Percentiles rank a stretch among this genome's conserved stretches.
These are phyloP conservation scores for Uloborus diversus DNA, from an alignment of 1,140 invertebrate species.

Conservation along the genomic window DNA sequence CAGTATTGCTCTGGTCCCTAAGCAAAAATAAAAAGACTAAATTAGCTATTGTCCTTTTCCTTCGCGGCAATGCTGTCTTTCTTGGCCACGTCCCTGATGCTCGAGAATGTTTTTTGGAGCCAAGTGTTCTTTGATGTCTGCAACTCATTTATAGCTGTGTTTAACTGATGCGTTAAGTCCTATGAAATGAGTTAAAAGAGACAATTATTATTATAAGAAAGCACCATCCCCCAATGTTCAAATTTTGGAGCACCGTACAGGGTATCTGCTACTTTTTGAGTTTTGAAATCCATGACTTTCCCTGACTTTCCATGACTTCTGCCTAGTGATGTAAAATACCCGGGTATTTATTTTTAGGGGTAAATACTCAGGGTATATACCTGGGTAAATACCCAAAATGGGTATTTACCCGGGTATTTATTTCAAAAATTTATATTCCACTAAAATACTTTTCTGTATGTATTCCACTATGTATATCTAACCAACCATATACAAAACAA, in stretches of 20 bases:
- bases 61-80: conserved; percentile 58
- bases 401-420: too few relatives aligned
- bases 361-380: too few relatives aligned
- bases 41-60: conserved; percentile 4
- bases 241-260: background rate
- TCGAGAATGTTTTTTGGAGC: conserved; percentile 86
- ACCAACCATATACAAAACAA: too few relatives aligned
- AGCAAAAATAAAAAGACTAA: conserved; percentile 2
- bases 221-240: background rate
- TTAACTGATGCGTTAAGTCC: conserved; percentile 76
- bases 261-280: too few relatives aligned
- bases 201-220: background rate
- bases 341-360: too few relatives aligned
- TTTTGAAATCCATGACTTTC: too few relatives aligned
- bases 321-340: too few relatives aligned
- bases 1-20: conserved; percentile 46
- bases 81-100: conserved; percentile 74
- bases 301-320: too few relatives aligned
- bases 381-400: too few relatives aligned
- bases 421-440: too few relatives aligned
- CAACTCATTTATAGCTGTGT: conserved; percentile 81
- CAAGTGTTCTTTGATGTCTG: conserved; percentile 81
- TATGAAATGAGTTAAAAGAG: conserved; percentile 21
- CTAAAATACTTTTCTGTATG: too few relatives aligned
- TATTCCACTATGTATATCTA: too few relatives aligned